Evolutionary conservation across 2,797 vertebrate genomes (phyloP).

Genomic region (Eutrigla gurnardus): DNA sequence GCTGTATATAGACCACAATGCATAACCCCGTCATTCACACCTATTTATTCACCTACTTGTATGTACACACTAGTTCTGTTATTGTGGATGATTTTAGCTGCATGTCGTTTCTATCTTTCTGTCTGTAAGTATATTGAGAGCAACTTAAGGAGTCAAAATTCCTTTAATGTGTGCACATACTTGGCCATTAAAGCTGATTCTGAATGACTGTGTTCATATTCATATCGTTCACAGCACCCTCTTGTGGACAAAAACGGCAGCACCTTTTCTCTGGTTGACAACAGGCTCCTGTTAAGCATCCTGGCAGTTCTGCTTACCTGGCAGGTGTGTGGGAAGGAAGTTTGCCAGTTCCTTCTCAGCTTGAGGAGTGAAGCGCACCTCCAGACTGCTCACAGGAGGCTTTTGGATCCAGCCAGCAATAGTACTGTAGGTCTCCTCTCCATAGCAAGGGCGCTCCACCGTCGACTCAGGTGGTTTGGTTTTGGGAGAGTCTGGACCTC

Average conservation of each 20-base stretch:
- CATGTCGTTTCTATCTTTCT: neutral
- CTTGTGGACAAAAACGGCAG: constrained; percentile 45
- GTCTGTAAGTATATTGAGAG: neutral
- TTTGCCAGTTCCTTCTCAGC: constrained; percentile 84
- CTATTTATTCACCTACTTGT: neutral
- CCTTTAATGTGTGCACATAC: neutral
- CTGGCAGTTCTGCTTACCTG: constrained; percentile 65
- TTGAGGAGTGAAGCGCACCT: constrained; percentile 88
- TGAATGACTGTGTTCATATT: constrained; percentile 16
- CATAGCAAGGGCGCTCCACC: constrained; percentile 51
- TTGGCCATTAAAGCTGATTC: neutral
- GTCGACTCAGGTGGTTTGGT: constrained; percentile 6
- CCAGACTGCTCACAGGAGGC: constrained; percentile 82
- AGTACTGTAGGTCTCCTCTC: constrained; percentile 70
- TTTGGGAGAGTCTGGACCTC: constrained; percentile 14
- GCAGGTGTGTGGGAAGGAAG: constrained; percentile 77
- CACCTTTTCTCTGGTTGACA: neutral
- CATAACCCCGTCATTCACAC: neutral
- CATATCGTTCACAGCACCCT: constrained; percentile 26
- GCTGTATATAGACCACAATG: neutral
- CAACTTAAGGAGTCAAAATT: neutral
- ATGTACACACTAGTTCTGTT: neutral
- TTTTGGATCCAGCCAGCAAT: constrained; percentile 88
- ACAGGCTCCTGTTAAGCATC: neutral
- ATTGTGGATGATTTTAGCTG: neutral